Conservation (phyloP, 92 coral and sea anemone species). For the Paragorgia papillata region DNA sequence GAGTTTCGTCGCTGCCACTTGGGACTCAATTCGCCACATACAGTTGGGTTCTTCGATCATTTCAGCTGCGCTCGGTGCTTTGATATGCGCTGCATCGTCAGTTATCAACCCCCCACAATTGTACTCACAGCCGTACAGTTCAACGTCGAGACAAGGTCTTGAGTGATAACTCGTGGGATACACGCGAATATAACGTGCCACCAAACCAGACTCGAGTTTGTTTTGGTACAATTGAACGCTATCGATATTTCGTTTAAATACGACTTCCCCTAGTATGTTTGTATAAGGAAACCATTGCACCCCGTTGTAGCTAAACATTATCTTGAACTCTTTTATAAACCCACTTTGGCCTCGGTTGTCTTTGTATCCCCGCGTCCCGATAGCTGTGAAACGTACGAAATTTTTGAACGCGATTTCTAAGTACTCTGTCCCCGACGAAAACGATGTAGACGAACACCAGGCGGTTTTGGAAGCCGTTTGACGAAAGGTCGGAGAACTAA, state of each 20-base stretch:
- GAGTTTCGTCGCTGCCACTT: conserved; percentile 69
- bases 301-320: conserved; percentile 78
- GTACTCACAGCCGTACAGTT: conserved; percentile 80
- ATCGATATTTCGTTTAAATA: conserved; percentile 65
- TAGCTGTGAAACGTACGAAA: conserved; percentile 64
- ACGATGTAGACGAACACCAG: conserved; percentile 73
- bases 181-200: conserved; percentile 70
- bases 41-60: conserved; percentile 70
- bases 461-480: conserved; percentile 52
- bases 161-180: conserved; percentile 65
- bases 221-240: conserved; percentile 62
- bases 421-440: conserved; percentile 53
- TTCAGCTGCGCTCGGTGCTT: conserved; percentile 54
- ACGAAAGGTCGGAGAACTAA: neutral
- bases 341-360: conserved; percentile 72
- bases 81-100: conserved; percentile 62
- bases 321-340: conserved; percentile 77
- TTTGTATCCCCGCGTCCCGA: conserved; percentile 82
- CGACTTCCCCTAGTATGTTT: conserved; percentile 49
- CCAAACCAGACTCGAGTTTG: conserved; percentile 60
- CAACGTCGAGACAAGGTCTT: conserved; percentile 73
- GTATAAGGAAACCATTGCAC: conserved; percentile 60
- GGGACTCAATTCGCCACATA: conserved; percentile 75
- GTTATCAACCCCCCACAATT: conserved; percentile 81
- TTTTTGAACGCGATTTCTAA: conserved; percentile 71